These are phyloP conservation scores for Recurvirostra avosetta DNA, from an alignment of 2,113 vertebrate genomes.

Conservation along the genomic window DNA sequence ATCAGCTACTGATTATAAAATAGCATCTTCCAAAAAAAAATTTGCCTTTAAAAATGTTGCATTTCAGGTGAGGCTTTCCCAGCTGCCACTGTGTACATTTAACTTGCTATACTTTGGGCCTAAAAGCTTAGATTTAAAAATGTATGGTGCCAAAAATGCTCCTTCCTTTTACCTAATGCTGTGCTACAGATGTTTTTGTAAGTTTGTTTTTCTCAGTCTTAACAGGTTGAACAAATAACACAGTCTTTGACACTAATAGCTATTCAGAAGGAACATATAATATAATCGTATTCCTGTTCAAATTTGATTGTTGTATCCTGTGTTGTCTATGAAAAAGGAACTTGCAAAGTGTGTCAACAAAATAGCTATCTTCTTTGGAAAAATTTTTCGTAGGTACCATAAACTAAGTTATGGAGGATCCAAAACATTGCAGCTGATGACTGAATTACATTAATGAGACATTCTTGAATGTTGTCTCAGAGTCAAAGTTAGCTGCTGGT, in stretches of 20 bases:
- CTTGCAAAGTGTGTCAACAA: neutral
- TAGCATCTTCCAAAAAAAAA: neutral
- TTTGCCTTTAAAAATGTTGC: neutral
- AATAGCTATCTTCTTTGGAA: neutral
- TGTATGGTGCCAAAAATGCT: conserved; percentile 72
- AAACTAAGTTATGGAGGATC: neutral
- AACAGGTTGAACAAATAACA: conserved; percentile 2
- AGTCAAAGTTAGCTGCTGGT: neutral
- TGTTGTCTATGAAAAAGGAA: neutral
- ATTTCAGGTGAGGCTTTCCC: conserved; percentile 41
- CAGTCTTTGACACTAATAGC: neutral
- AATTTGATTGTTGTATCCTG: neutral
- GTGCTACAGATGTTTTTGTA: conserved; percentile 39
- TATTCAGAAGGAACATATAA: neutral
- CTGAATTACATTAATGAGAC: neutral
- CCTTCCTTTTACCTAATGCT: conserved; percentile 55
- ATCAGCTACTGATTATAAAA: neutral
- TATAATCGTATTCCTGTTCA: neutral
- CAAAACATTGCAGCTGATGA: neutral
- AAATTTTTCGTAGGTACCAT: neutral
- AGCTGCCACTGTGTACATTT: conserved; percentile 26
- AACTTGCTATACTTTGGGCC: conserved; percentile 11
- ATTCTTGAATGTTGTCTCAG: neutral
- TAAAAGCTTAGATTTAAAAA: conserved; percentile 48
- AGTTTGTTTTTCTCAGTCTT: conserved; percentile 37